phyloP scores from a whole-genome alignment of 2,888 invertebrate species.

The Pristionchus mayeri region DNA sequence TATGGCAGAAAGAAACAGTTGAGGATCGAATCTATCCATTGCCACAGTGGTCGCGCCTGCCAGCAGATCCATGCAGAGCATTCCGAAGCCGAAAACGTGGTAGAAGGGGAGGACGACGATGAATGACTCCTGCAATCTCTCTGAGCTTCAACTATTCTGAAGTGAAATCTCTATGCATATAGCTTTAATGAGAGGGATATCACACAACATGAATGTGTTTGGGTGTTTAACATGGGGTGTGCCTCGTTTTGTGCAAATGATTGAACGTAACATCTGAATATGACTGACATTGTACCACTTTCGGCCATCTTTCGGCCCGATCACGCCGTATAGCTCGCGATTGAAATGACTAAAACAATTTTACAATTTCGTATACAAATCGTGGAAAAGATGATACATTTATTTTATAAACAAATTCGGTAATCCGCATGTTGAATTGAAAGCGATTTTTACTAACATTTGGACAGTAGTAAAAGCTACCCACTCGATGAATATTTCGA shows the following conservation, averaged over 20 bases:
- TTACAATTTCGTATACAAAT: too few species aligned
- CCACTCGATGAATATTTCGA: slow-evolving; percentile 56
- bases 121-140: slow-evolving; percentile 55
- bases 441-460: too few species aligned
- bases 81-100: slow-evolving; percentile 71
- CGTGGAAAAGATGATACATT: too few species aligned
- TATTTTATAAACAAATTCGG: background rate
- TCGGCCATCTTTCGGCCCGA: background rate
- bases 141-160: background rate
- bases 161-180: too few species aligned
- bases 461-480: too few species aligned
- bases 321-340: background rate
- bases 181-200: too few species aligned
- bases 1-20: slow-evolving; percentile 62
- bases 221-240: too few species aligned
- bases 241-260: too few species aligned
- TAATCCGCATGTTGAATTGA: too few species aligned
- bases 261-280: too few species aligned
- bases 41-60: slow-evolving; percentile 67
- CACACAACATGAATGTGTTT: too few species aligned
- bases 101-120: slow-evolving; percentile 71
- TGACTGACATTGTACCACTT: background rate
- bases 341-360: background rate
- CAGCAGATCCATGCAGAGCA: slow-evolving; percentile 54
- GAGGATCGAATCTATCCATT: slow-evolving; percentile 66